Evolutionary conservation across 2,797 vertebrate genomes (phyloP), one percentile per base, ranked within the genome.

Genomic region (Acanthurus tractus): DNA sequence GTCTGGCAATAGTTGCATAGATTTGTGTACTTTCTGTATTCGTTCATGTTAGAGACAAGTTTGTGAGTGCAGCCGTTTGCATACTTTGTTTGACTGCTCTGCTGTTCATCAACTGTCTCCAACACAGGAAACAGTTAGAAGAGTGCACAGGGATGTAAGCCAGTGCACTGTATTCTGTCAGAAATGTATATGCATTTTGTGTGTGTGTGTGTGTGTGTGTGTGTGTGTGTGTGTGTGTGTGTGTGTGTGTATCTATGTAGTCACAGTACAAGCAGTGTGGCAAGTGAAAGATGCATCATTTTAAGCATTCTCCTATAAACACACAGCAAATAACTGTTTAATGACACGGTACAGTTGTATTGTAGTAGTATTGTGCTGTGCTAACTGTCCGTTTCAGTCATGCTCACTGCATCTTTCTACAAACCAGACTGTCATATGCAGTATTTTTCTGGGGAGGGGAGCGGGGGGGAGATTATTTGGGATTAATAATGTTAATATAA

Each of bases 21-120:
- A 25, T 34, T 50, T 13, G 38, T 22, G n/a, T 11, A 9, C 8
- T 9, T 6, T 55, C 7, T 58, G 7, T 15, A 9, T 18, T 3
- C 23, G 4, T 10, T 62, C 44, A 34, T 18, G 0, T 36, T 12
- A 46, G 29, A 46, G n/a, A 25, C 72, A 54, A 58, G 64, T 34
- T 71, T 50, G 4, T 25, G 18, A 58, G 61, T 61, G 67, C 58
- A 68, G 71, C 34, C 4, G 1, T 62, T 62, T 58, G 42, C 55
- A 25, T 25, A 45, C 58, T 15, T 63, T n/a, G 63, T 72, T 70
- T 25, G 23, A 61, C 52, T 45, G 23, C 62, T 82, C 82, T 87
- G 82, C 78, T 65, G 44, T 81, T 74, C 2, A 0, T 88, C 82
- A 86, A n/a, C 48, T 61, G 67, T 84, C 70, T 76, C 25, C 61